phyloP scores from a whole-genome alignment of 2,888 invertebrate genomes.

The Helleia helle region DNA sequence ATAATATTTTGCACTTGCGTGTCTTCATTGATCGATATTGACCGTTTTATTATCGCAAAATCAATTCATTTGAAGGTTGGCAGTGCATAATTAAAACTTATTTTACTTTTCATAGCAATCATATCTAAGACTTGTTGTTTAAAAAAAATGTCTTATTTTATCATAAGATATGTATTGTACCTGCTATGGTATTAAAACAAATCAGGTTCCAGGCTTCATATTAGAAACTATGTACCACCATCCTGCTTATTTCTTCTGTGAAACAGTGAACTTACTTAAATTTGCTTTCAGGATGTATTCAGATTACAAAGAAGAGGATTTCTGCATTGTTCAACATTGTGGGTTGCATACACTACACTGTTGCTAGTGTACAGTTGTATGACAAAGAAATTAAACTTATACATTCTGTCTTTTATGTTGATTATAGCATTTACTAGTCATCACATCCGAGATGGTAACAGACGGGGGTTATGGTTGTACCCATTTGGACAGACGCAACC shows the following conservation, averaged over 20 bases:
- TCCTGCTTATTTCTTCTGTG: too few species aligned
- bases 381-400: conserved; percentile 36
- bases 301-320: conserved; percentile 43
- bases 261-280: too few species aligned
- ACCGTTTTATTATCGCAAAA: conserved; percentile 52
- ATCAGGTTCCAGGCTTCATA: too few species aligned
- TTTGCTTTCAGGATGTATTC: conserved; percentile 37
- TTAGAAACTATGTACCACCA: too few species aligned
- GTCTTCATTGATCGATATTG: conserved; percentile 51
- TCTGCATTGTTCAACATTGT: conserved; percentile 52
- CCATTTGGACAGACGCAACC: conserved; percentile 46
- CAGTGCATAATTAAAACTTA: conserved; percentile 8
- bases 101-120: neutral
- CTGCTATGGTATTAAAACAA: too few species aligned
- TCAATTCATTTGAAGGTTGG: conserved; percentile 50
- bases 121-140: too few species aligned
- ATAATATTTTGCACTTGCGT: conserved; percentile 42
- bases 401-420: conserved; percentile 40
- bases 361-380: conserved; percentile 36
- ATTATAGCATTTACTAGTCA: conserved; percentile 46
- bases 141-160: too few species aligned
- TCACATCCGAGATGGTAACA: conserved; percentile 48
- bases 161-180: too few species aligned
- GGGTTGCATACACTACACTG: conserved; percentile 30
- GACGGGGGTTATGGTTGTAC: conserved; percentile 52